phyloP scores from a whole-genome alignment of 2,888 invertebrate species.

The Monoplex corrugatus region DNA sequence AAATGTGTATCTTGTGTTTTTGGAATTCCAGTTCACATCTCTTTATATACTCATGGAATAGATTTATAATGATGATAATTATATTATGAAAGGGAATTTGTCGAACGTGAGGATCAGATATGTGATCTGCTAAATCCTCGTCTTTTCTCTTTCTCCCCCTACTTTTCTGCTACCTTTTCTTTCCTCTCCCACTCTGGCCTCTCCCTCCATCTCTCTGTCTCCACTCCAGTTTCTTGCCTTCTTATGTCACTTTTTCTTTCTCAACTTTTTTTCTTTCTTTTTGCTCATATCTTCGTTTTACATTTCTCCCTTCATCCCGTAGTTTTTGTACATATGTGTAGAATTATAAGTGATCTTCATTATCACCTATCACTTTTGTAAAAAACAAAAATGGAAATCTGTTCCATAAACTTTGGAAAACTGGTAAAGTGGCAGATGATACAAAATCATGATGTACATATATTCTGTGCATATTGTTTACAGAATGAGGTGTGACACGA shows the following conservation, averaged over 20 bases:
- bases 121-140: constrained; percentile 26
- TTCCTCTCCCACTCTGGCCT: background rate
- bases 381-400: background rate
- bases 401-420: background rate
- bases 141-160: background rate
- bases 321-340: background rate
- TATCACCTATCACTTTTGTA: background rate
- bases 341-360: background rate
- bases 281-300: no score
- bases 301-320: no score
- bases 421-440: background rate
- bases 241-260: background rate
- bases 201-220: background rate
- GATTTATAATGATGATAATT: background rate
- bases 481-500: background rate
- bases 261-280: background rate
- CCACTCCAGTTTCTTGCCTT: background rate
- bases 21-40: constrained; percentile 13
- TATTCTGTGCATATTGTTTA: background rate
- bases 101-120: background rate
- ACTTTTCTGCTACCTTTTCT: background rate
- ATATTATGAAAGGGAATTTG: background rate
- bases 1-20: background rate
- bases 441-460: background rate
- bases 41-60: constrained; percentile 15